Base-by-base conservation (phyloP, 2,113 vertebrate genomes). In the Saiga tatarica region DNA sequence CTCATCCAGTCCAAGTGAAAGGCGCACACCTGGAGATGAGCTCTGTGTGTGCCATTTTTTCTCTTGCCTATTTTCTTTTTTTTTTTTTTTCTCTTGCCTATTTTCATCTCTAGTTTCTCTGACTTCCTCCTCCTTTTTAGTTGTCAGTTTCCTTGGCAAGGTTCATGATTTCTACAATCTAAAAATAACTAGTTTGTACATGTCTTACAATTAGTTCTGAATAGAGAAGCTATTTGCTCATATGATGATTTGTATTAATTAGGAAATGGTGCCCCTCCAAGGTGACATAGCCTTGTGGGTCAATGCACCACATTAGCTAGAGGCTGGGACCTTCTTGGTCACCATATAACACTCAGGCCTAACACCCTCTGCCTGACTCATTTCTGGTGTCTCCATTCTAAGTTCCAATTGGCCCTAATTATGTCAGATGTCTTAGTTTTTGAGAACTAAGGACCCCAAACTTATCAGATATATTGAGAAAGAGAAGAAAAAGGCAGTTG, bases 11-110 rank as follows among this genome's bases (percentile, higher is more conserved):
- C 2, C 25, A 50, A 76, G 23, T 6, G 12, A 59, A 95, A 57
- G 59, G 2, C n/a, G 0, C 19, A 6, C 21, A 62, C 16, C 3
- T 47, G 16, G 16, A 33, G 12, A 25, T 60, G 11, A 16, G 52
- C 14, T 81, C 42, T 33, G 21, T 25, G 15, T 0, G 8, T 6
- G 25, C 7, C 6, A 9, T 7, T 59, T 3, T 11, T 14, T 47
- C 39, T 71, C 39, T 23, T n/a, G 81, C 28, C 57, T 8, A 6
- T 7, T 33, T 33, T 57, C 3, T n/a, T n/a, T n/a, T n/a, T n/a
- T n/a, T n/a, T n/a, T n/a, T 7, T 59, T 3, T 11, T 14, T 47
- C 39, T 71, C 39, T 23, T n/a, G 81, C 28, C 57, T 8, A 6
- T 7, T 33, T 33, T 57, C 3, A 30, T 64, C 47, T 81, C 4